A percentile compares a stretch with the other conserved stretches of the same genome.
These are phyloP conservation scores for Hemicordylus capensis DNA, from an alignment of 2,113 vertebrate species.

Conservation along the genomic window DNA sequence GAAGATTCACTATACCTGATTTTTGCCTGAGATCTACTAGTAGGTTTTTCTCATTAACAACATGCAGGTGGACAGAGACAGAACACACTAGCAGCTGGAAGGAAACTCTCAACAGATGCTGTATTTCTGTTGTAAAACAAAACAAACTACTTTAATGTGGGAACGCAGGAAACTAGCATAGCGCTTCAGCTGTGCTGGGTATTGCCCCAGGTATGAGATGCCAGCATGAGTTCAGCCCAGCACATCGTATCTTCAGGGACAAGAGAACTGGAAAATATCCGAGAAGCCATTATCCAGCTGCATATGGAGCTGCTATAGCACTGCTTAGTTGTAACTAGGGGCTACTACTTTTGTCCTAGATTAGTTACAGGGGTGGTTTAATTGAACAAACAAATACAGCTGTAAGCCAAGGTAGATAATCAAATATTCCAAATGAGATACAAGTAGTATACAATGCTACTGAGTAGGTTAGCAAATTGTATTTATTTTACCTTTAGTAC, in stretches of 20 bases:
- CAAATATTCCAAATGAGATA: neutral
- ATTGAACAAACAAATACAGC: neutral
- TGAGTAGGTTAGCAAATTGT: neutral
- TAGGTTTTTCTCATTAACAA: neutral
- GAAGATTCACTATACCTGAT: neutral
- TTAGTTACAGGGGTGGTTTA: neutral
- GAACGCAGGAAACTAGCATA: neutral
- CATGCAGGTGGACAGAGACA: neutral
- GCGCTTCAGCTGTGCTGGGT: neutral
- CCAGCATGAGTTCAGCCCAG: neutral
- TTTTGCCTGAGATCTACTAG: neutral
- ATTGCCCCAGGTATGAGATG: neutral
- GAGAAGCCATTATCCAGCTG: neutral
- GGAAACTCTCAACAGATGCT: neutral
- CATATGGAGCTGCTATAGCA: neutral
- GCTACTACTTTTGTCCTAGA: neutral
- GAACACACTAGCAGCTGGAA: neutral
- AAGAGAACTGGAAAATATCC: neutral
- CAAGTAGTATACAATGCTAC: neutral
- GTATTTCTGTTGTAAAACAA: neutral
- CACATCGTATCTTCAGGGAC: neutral
- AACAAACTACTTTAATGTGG: neutral
- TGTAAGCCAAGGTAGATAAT: neutral
- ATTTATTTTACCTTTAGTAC: neutral
- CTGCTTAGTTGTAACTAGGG: neutral